Evolutionary conservation across 2,113 vertebrate species (phyloP).

Genomic region (Thalassarche chlororhynchos): DNA sequence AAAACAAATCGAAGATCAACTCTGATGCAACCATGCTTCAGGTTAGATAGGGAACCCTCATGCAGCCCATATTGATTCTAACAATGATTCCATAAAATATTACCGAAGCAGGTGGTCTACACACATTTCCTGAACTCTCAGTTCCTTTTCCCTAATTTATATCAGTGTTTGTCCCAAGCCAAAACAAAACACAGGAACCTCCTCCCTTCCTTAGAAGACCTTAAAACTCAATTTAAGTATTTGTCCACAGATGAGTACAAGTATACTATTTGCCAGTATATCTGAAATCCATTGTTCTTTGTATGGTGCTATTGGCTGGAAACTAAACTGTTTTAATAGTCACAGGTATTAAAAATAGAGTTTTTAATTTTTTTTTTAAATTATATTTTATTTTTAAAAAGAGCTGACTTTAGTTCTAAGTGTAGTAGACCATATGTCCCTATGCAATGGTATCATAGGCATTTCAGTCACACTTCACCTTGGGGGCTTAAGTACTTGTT

Average conservation of each 20-base stretch:
- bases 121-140: neutral
- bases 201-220: neutral
- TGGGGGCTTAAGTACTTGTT: constrained; percentile 3
- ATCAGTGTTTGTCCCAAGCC: neutral
- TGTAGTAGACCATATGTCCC: neutral
- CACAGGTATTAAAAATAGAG: neutral
- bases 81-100: neutral
- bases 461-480: constrained; percentile 44
- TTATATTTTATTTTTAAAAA: neutral
- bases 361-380: neutral
- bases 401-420: neutral
- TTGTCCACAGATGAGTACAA: neutral
- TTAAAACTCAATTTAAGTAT: neutral
- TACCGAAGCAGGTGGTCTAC: neutral
- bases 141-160: neutral
- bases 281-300: neutral
- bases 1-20: neutral
- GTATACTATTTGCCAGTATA: neutral
- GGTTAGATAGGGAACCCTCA: neutral
- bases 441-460: neutral
- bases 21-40: neutral
- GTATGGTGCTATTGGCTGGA: neutral
- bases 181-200: neutral
- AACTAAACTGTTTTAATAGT: constrained; percentile 4
- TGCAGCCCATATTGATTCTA: neutral